Conservation (phyloP, 1,140 invertebrate genomes). For the Triops longicaudatus region DNA sequence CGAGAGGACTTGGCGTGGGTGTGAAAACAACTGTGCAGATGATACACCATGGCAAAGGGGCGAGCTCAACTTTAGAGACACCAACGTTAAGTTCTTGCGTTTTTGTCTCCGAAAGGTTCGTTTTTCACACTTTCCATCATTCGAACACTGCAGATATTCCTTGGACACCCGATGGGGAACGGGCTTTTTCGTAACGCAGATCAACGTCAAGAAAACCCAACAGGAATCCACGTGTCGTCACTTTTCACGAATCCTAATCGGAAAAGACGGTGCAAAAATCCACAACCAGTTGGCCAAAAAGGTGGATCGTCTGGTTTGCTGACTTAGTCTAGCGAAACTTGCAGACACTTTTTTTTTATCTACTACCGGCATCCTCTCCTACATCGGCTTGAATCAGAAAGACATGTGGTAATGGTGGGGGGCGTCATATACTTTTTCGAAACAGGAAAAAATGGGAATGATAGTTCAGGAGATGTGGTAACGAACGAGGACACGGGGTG, state of each 20-base stretch:
- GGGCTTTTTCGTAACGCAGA: too few relatives aligned
- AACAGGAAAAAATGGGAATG: not conserved
- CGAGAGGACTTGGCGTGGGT: not conserved
- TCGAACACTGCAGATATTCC: too few relatives aligned
- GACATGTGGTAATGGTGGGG: conserved; percentile 6
- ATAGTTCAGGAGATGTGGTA: not conserved
- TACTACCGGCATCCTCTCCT: not conserved
- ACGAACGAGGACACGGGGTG: not conserved
- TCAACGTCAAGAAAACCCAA: too few relatives aligned
- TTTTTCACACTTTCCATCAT: too few relatives aligned
- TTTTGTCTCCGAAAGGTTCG: not conserved
- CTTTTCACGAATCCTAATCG: too few relatives aligned
- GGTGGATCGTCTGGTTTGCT: not conserved
- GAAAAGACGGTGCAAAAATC: too few relatives aligned
- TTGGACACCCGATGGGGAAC: too few relatives aligned
- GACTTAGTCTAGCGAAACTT: not conserved
- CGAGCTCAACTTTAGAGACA: not conserved
- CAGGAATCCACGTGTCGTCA: too few relatives aligned
- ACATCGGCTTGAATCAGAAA: not conserved
- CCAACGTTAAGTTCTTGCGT: not conserved
- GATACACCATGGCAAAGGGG: not conserved
- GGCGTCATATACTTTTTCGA: not conserved
- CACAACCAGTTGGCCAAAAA: too few relatives aligned
- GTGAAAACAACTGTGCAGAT: not conserved
- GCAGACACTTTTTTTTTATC: not conserved